phyloP scores from a whole-genome alignment of 2,888 invertebrate species.

The Aromia moschata region DNA sequence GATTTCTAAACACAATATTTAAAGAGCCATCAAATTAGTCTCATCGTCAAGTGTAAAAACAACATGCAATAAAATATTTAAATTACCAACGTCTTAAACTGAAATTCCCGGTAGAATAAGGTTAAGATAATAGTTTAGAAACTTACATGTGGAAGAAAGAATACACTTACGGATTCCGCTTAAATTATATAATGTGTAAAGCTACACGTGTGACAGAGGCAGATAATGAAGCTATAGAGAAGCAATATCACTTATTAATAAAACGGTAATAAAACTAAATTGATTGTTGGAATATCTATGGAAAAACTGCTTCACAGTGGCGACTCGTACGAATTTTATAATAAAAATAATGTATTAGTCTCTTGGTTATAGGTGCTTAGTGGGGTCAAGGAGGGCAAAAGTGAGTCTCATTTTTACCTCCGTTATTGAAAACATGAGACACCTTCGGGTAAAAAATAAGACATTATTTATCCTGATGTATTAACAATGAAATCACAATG shows the following conservation, averaged over 20 bases:
- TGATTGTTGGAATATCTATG: conserved; percentile 6
- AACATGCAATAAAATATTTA: conserved; percentile 26
- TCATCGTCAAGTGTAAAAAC: conserved; percentile 28
- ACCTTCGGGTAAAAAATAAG: too few relatives aligned
- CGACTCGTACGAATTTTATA: conserved; percentile 5
- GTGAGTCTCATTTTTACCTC: too few relatives aligned
- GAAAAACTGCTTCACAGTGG: conserved; percentile 8
- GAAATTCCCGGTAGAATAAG: conserved; percentile 26
- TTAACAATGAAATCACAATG: too few relatives aligned
- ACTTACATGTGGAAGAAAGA: conserved; percentile 5
- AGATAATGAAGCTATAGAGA: not conserved
- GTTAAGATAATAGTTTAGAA: conserved; percentile 27
- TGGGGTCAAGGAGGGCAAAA: too few relatives aligned
- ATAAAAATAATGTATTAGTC: too few relatives aligned
- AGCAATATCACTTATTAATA: conserved; percentile 10
- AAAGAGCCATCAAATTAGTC: conserved; percentile 24
- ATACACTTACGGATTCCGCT: conserved; percentile 13
- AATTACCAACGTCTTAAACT: conserved; percentile 22
- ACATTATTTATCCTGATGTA: too few relatives aligned
- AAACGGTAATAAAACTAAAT: conserved; percentile 19
- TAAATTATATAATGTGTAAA: conserved; percentile 9
- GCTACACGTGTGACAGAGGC: conserved; percentile 16
- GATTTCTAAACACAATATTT: conserved; percentile 19
- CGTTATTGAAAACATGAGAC: too few relatives aligned
- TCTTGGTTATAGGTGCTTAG: too few relatives aligned